Evolutionary conservation across 2,797 vertebrate genomes (phyloP).

Genomic region (Okamejei kenojei): DNA sequence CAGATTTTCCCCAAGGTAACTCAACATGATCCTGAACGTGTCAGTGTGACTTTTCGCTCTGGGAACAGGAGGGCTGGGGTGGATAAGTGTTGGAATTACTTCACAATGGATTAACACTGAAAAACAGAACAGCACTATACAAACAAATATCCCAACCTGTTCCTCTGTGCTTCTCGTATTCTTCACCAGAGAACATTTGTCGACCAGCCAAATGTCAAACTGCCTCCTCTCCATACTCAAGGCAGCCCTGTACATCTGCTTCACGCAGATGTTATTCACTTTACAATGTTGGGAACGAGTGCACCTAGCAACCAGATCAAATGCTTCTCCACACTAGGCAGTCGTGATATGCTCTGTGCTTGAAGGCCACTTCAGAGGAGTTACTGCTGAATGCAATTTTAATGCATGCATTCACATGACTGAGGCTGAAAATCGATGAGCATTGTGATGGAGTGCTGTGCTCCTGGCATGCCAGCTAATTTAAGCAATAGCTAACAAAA

Average conservation of each 20-base stretch:
- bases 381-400: neutral
- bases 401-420: neutral
- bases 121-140: no score
- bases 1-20: no score
- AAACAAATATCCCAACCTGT: neutral
- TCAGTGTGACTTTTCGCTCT: no score
- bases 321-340: neutral
- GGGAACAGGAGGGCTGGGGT: no score
- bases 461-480: neutral
- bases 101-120: no score
- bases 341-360: neutral
- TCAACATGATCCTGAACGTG: no score
- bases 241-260: conserved; percentile 5
- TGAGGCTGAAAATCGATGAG: neutral
- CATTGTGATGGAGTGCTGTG: neutral
- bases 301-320: conserved; percentile 29
- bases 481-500: neutral
- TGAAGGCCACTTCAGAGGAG: conserved; percentile 8
- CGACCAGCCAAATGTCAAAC: neutral
- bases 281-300: conserved; percentile 1
- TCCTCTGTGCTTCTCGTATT: neutral
- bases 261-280: neutral
- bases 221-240: neutral
- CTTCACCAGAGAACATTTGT: neutral
- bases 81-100: no score